Base-by-base conservation (phyloP, 2,797 vertebrate species). In the Threskiornis aethiopicus region DNA sequence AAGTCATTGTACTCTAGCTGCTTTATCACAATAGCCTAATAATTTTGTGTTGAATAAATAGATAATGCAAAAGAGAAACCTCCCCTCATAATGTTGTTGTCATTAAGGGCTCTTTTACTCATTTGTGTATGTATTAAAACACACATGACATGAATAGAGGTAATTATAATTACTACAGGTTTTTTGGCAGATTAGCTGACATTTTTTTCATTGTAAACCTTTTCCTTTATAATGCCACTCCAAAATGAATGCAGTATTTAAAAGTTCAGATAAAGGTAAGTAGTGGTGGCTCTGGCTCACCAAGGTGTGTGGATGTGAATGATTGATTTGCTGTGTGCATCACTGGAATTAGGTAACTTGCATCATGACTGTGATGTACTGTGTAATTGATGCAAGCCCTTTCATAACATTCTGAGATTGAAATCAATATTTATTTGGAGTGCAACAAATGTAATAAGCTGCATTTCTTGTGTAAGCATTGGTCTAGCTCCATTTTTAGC, bases 11-110 rank as follows among this genome's bases (percentile, higher is more conserved):
- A 96, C 84, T 98, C 97, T 97, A 96, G 98, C 98, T 98, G 98
- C 97, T 98, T 98, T 98, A 98, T 98, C 98, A 98, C 98, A 98
- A 98, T 98, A 98, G 98, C 98, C 97, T 98, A 98, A 98, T 98
- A 98, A 98, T 98, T 98, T 98, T 97, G 97, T 96, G 98, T 98
- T 98, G 98, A 98, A 98, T 98, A 98, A 98, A 98, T 98, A 98
- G 98, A 98, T 98, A 98, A 98, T 98, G 96, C 97, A 98, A 97
- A 97, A 98, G 96, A 97, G 96, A 98, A 98, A 96, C 97, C 97
- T 98, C 97, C 97, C 97, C 95, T 98, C 96, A 97, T 98, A 97
- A 98, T 98, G 96, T 97, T 98, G 95, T 97, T 98, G 98, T 98
- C 97, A 97, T 98, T 98, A 98, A 97, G 96, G 67, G 86, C 96